Evolutionary conservation across 2,113 vertebrate species (phyloP).

Genomic region (Cranoglanis bouderius): DNA sequence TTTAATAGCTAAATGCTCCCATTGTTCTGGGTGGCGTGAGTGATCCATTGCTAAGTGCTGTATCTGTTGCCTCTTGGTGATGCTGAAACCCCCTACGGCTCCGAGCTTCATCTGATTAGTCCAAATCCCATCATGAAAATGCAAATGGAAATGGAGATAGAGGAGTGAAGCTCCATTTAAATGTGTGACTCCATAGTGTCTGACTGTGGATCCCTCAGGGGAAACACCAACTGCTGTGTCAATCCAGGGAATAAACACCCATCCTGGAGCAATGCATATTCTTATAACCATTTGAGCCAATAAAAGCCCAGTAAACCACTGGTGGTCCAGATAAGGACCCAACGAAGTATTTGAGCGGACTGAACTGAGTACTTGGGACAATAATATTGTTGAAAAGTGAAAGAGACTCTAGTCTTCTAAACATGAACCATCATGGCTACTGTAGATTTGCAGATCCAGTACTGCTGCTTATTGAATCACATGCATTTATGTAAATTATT

Average conservation of each 20-base stretch:
- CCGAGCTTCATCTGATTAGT: slow-evolving; percentile 14
- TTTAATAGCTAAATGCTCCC: slow-evolving; percentile 30
- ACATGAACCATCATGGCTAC: background rate
- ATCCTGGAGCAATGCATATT: background rate
- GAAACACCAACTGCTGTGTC: slow-evolving; percentile 9
- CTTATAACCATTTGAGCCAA: background rate
- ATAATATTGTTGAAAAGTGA: background rate
- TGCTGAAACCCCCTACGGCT: slow-evolving; percentile 19
- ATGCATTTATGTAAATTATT: background rate
- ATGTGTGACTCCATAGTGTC: slow-evolving; percentile 63
- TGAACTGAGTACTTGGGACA: background rate
- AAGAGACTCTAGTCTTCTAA: background rate
- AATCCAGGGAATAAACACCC: slow-evolving; percentile 1
- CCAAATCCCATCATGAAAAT: slow-evolving; percentile 22
- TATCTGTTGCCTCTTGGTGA: slow-evolving; percentile 27
- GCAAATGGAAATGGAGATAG: slow-evolving; percentile 19
- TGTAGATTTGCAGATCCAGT: background rate
- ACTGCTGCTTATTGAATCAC: background rate
- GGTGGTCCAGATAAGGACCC: background rate
- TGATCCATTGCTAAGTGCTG: slow-evolving; percentile 1
- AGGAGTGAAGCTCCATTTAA: slow-evolving; percentile 11
- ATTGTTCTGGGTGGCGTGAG: slow-evolving; percentile 4
- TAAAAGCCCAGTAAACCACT: background rate
- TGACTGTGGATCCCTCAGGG: slow-evolving; percentile 55
- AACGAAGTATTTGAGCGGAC: background rate